Conservation (phyloP, 2,113 vertebrate genomes). For the Leptocoma aspasia region DNA sequence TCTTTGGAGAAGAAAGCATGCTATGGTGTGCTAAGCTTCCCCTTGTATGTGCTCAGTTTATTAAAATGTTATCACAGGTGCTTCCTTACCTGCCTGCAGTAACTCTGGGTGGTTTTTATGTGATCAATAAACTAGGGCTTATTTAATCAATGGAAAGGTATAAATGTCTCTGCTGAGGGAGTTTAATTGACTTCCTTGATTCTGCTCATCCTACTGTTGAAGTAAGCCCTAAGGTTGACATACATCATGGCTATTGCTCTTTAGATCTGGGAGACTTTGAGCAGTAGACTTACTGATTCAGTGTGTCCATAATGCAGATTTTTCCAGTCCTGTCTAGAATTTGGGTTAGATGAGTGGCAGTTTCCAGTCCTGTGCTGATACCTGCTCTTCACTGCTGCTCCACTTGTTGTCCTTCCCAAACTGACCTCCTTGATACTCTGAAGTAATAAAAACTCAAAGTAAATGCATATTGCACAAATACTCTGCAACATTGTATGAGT, state of each 20-base stretch:
- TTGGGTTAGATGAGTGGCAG: fast-evolving
- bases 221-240: not conserved
- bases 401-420: not conserved
- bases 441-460: not conserved
- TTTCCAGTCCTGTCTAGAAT: not conserved
- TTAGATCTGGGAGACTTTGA: not conserved
- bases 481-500: not conserved
- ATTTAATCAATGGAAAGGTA: not conserved
- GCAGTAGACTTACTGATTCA: not conserved
- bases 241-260: not conserved
- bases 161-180: not conserved
- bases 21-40: not conserved
- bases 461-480: not conserved
- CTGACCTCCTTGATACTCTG: not conserved
- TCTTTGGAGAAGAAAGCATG: not conserved
- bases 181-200: not conserved
- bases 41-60: not conserved
- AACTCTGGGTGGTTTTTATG: not conserved
- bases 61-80: not conserved
- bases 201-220: not conserved
- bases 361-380: not conserved
- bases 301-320: not conserved
- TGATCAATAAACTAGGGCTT: not conserved
- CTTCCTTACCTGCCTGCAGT: not conserved
- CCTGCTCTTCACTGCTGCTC: not conserved